Base-by-base conservation (phyloP, 2,888 invertebrate species). In the Bhutanitis thaidina region DNA sequence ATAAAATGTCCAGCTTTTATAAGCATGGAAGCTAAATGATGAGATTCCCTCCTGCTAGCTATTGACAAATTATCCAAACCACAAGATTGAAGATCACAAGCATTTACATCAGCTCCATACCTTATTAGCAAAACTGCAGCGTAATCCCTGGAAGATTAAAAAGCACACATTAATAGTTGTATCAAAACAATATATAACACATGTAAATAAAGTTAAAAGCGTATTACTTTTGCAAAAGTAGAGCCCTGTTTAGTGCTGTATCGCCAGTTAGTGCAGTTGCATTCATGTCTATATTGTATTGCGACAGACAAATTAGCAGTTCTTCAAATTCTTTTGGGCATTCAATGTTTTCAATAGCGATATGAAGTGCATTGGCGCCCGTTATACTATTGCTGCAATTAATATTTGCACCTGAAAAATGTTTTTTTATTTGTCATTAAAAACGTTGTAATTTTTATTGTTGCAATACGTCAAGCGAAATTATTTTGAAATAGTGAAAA, bases 51-150 rank as follows among this genome's bases (percentile, higher is more conserved):
- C 49, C 86, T 78, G 55, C 90, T 87, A 8, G 91, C 91, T 58
- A 91, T 81, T 13, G 90, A 84, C 40, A 92, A 69, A 64, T 91
- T 91, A 59, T 92, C 92, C 49, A 92, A 80, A 3, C 80, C 81
- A 57, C 88, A 91, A 1, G 90, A 84, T 47, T 90, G 83, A 50
- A 91, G 80, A 61, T 92, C 91, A 55, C 90, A 89, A 1, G 90
- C 75, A 67, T 93, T 93, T 0, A 93, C 92, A 62, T 93, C 91
- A 8, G 92, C 92, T 29, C 93, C 93, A 57, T 92, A 90, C 47
- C 90, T 88, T 44, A 93, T 90, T 8, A 93, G 78, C 9, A 91
- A 70, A 37, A 87, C 77, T 1, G 92, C 92, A 9, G 91, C 91
- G 47, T 80, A 65, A 56, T 88, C 84, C 59, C 90, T 90, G 78